These are phyloP conservation scores for Pseudorasbora parva DNA, from an alignment of 2,113 vertebrate species.

Conservation along the genomic window DNA sequence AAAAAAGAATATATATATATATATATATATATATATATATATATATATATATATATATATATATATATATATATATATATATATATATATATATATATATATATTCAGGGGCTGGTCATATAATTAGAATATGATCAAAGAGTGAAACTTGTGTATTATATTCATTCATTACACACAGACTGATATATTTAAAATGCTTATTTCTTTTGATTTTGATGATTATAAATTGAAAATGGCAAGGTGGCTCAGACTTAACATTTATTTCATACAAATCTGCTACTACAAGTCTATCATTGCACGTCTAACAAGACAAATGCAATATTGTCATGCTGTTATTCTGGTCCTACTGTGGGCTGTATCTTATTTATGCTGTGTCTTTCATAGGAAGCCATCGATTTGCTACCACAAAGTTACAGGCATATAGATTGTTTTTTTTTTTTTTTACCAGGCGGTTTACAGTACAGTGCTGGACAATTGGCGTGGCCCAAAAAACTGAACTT, in stretches of 20 bases:
- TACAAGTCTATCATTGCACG: background rate
- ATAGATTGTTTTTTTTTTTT: background rate
- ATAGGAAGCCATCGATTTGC: background rate
- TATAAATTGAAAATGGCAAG: background rate
- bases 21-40: no score
- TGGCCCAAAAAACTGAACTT: slow-evolving; percentile 2
- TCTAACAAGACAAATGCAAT: background rate
- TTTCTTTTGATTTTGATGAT: no score
- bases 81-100: no score
- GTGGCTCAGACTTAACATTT: background rate
- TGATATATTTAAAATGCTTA: no score
- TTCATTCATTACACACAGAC: no score
- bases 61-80: no score
- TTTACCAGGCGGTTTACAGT: slow-evolving; percentile 15
- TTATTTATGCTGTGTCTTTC: slow-evolving; percentile 14
- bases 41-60: no score
- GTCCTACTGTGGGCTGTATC: background rate
- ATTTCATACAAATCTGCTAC: background rate
- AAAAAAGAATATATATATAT: no score
- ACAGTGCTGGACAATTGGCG: background rate
- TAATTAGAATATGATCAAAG: no score
- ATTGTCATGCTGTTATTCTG: background rate
- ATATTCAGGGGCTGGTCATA: no score
- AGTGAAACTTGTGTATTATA: no score
- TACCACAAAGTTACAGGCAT: background rate